phyloP scores from a whole-genome alignment of 2,888 invertebrate species.

The Trileptium ribeirensis region DNA sequence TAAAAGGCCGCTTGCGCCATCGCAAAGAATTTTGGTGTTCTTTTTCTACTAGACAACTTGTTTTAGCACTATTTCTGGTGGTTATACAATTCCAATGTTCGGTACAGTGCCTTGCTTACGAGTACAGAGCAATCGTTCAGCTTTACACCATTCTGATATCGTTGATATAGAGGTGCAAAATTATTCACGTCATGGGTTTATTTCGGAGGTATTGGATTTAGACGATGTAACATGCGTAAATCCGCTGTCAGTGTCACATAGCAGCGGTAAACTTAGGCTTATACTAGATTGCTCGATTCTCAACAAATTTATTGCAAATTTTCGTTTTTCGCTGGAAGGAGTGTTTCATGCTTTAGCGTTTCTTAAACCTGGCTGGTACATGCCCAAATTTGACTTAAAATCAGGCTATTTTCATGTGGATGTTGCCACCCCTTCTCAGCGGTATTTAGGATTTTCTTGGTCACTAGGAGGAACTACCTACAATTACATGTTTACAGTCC shows the following conservation, averaged over 20 bases:
- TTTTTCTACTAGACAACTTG: too few relatives aligned
- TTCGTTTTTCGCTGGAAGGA: neutral
- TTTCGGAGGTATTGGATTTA: neutral
- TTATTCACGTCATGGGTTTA: neutral
- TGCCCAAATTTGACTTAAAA: constrained; percentile 1
- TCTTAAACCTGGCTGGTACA: neutral
- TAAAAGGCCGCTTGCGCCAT: too few relatives aligned
- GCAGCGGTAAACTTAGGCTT: neutral
- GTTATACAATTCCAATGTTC: neutral
- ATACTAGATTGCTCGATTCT: neutral
- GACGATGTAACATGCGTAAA: neutral
- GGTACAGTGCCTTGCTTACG: neutral
- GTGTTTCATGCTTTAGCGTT: neutral
- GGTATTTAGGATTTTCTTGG: neutral
- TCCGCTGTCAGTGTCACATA: neutral
- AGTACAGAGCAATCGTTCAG: neutral
- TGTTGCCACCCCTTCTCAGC: neutral
- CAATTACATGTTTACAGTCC: neutral
- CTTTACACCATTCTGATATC: neutral
- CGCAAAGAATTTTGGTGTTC: too few relatives aligned
- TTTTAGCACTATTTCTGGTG: too few relatives aligned
- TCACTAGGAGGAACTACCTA: neutral
- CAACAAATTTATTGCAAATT: neutral
- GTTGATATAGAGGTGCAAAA: neutral
- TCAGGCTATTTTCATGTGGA: neutral